Conservation (phyloP, 2,113 vertebrate genomes). For the Nettapus auritus region DNA sequence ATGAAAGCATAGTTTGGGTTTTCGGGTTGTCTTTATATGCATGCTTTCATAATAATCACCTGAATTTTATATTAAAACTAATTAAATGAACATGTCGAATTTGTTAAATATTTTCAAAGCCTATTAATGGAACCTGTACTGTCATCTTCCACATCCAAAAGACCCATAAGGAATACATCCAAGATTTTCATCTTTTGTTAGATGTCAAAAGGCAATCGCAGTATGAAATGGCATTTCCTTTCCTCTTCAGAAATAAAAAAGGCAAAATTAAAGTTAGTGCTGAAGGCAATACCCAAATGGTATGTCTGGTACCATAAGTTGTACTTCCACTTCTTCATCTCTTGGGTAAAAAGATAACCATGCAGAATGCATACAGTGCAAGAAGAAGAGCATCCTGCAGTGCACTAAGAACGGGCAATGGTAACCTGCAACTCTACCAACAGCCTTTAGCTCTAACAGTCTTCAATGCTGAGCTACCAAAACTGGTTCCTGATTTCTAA, state of each 20-base stretch:
- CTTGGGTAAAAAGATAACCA: background rate
- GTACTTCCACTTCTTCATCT: background rate
- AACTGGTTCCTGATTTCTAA: background rate
- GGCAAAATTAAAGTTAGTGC: background rate
- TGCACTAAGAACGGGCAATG: background rate
- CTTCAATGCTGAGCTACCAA: background rate
- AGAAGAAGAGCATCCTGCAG: background rate
- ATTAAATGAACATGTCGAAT: background rate
- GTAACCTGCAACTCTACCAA: background rate
- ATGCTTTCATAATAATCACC: background rate
- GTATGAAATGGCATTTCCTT: background rate
- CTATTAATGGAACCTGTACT: background rate
- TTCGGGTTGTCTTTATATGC: background rate
- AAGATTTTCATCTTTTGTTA: background rate
- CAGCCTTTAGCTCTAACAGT: background rate
- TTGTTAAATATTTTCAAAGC: background rate
- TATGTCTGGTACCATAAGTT: background rate
- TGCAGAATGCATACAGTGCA: background rate
- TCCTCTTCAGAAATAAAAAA: background rate
- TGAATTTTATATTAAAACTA: background rate
- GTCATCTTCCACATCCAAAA: background rate
- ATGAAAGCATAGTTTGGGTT: background rate
- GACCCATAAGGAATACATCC: background rate
- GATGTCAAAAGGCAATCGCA: background rate
- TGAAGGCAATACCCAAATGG: background rate